Conservation (phyloP, 1,140 invertebrate species). For the Babylonia areolata region DNA sequence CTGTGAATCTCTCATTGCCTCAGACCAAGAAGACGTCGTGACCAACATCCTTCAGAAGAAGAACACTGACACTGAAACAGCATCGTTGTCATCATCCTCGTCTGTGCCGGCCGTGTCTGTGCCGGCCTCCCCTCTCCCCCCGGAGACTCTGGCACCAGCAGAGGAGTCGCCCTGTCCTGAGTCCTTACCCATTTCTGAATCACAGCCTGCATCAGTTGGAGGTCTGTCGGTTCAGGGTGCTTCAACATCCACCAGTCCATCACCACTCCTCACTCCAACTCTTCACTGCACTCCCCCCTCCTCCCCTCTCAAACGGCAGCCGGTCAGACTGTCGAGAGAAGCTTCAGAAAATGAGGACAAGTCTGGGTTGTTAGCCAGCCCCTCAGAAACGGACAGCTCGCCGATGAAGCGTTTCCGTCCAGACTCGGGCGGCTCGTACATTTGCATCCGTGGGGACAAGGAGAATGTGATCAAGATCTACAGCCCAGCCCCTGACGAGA, state of each 20-base stretch:
- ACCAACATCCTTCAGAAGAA: constrained; percentile 49
- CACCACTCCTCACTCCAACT: background rate
- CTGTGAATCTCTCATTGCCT: constrained; percentile 64
- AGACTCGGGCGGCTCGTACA: constrained; percentile 18
- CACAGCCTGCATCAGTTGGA: background rate
- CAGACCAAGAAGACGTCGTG: constrained; percentile 64
- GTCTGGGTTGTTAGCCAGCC: background rate
- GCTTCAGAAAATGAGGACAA: constrained; percentile 18
- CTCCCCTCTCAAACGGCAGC: constrained; percentile 21
- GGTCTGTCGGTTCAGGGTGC: background rate
- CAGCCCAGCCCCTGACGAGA: background rate
- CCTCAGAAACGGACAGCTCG: constrained; percentile 30
- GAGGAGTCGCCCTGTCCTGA: constrained; percentile 8
- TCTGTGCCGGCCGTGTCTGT: background rate
- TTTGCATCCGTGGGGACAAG: constrained; percentile 49
- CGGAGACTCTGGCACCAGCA: background rate
- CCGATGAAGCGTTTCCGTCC: constrained; percentile 17
- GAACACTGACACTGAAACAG: constrained; percentile 3
- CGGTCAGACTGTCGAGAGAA: background rate
- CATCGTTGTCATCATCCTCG: background rate
- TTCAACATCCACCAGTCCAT: background rate
- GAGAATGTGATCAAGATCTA: constrained; percentile 42
- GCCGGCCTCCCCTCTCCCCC: background rate
- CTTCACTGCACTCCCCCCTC: background rate
- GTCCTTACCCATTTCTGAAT: background rate